Base-by-base conservation (phyloP, 2,113 vertebrate species). In the Australoheros scitulus region DNA sequence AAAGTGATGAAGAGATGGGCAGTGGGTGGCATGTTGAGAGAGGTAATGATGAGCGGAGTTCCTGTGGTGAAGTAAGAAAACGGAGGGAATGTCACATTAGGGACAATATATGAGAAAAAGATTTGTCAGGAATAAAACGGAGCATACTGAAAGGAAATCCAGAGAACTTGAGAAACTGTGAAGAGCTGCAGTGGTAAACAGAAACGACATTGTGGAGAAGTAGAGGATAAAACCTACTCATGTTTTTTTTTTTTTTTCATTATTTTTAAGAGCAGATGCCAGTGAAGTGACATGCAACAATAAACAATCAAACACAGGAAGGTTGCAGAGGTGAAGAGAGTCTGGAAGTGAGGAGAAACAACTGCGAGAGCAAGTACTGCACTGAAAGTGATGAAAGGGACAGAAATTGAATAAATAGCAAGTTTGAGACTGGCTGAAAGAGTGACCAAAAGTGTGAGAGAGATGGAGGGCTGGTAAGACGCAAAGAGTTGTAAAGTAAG, bases 21-120 rank as follows among this genome's bases (percentile, higher is more conserved):
- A 84, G 85, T 89, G 43, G 87, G 87, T 59, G 78, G 81, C 74
- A 84, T 84, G 84, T 70, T 89, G 24, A 50, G 77, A 58, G 34
- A 61, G 68, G 55, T 82, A 81, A 87, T 87, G 83, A 90, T 81
- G 81, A 81, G 63, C 75, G n/a, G 77, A 6, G 38, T 80, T 56
- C 79, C 87, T 81, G 79, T 15, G 14, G 82, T 17, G 85, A 79
- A 38, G 60, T 17, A 1, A 34, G 18, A 13, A 75, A 72, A 58
- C 10, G 1, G 17, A 77, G 34, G 13, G 7, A 60, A 74, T 80
- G 75, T 63, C n/a, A 3, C 80, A 68, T 68, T 43, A 56, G 57
- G 64, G 76, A 38, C 57, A 59, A 55, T 26, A 20, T 55, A 14
- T 9, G 17, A 78, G 57, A 18, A 74, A 38, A 55, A 82, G 60